Base-by-base conservation (phyloP, 2,888 invertebrate genomes). In the Masnerella sp. region DNA sequence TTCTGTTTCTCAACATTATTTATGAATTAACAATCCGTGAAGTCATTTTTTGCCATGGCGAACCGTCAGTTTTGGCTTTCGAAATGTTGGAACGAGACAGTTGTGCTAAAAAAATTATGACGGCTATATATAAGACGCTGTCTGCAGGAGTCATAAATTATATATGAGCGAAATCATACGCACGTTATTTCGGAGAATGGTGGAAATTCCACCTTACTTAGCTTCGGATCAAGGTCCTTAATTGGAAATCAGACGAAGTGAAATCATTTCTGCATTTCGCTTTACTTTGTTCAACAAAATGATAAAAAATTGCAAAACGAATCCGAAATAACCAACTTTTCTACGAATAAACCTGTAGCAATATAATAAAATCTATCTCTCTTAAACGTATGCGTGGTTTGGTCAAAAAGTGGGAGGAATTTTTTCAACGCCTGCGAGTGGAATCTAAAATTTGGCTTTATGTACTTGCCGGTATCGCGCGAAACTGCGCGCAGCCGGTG, bases 401-500 rank as follows among this genome's bases (percentile, higher is more conserved):
- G 1, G 28, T 30, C 28, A 20, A 47, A 30, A 30, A 20, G 7
- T 3, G 34, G 11, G 5, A 4, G 25, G 17, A 20, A 52, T 54
- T 36, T 20, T 52, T 52, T 38, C 38, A 2, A 5, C 20, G 3
- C 25, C 28, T 18, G 0, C 25, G 25, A 49, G 11, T 32, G 43
- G 47, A 61, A 58, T 64, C 61, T 71, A 65, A 65, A 71, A 71
- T 71, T 72, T 54, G 34, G 61, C 59, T 65, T 45, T 71, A 40
- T 69, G 45, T 15, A 47, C 32, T 45, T 71, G 15, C 12, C 49
- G 40, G 36, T 22, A 52, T 51, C 47, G 52, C 12, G 14, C 38
- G 59, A 65, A 71, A 65, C 65, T 65, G 45, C 47, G 40, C 52
- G 43, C 71, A 71, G 64, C 64, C 59, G 64, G 71, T 17, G 71